Base-by-base conservation (phyloP, 2,888 invertebrate genomes). In the Synanthedon myopaeformis region DNA sequence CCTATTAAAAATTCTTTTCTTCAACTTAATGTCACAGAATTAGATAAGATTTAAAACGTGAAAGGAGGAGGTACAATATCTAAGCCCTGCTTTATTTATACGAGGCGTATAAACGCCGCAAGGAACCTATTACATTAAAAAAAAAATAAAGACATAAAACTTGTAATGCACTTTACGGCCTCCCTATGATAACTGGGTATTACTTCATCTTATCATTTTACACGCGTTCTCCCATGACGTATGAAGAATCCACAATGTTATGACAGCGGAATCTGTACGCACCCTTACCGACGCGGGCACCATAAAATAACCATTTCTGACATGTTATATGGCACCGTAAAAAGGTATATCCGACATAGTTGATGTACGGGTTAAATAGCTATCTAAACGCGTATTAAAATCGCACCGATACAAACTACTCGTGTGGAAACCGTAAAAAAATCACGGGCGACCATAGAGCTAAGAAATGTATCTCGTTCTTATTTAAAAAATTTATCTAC, bases 231-330 rank as follows among this genome's bases (percentile, higher is more conserved):
- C 55, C 63, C 61, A 67, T 74, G 74, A 74, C 68, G 78, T 78
- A 84, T 81, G 74, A 68, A 70, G 77, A 75, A 79, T 78, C 77
- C 79, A 77, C 76, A 85, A 86, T 83, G 84, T 85, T 84, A 84
- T 86, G 85, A 84, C 85, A 82, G 62, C 63, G 65, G 69, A 78
- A 76, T 79, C 79, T 75, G 72, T 66, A 62, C 72, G 72, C 72
- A 65, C 76, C 76, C 76, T 67, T 69, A 68, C 69, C 61, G 60
- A 63, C 52, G 64, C 59, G 63, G 63, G 61, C 59, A 76, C 76
- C 81, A 76, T 87, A 85, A 86, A 87, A 87, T 80, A 84, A 76
- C 84, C 83, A 82, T 85, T 82, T 71, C 79, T 79, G 74, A 78
- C 79, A 74, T 79, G 78, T 84, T 84, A 85, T 84, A 82, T 72